Conservation (phyloP, 2,113 vertebrate species). For the Chaetodon trifascialis region DNA sequence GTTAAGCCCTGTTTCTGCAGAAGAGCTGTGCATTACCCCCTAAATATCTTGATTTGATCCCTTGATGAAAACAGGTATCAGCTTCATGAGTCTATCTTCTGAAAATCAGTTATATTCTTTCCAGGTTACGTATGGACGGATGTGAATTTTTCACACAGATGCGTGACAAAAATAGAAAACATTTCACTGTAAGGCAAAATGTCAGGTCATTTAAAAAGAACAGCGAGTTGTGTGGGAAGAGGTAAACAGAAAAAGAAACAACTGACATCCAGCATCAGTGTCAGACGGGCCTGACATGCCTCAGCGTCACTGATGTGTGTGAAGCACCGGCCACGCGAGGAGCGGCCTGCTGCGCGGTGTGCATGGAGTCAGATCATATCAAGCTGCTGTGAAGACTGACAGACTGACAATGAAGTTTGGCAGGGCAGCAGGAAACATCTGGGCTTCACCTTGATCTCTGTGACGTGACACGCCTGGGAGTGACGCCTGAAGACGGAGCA, state of each 20-base stretch:
- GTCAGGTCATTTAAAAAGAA: constrained; percentile 55
- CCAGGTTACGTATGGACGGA: constrained; percentile 6
- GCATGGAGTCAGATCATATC: constrained; percentile 69
- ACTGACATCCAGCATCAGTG: constrained; percentile 70
- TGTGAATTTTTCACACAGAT: constrained; percentile 19
- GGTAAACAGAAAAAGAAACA: constrained; percentile 37
- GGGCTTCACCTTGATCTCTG: constrained; percentile 67
- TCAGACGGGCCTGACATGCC: constrained; percentile 50
- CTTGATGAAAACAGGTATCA: background rate
- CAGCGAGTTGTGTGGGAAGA: constrained; percentile 38
- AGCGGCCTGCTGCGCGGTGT: constrained; percentile 16
- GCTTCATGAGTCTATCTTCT: background rate
- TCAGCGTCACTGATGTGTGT: constrained; percentile 33
- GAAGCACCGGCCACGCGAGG: background rate
- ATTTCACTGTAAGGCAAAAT: constrained; percentile 46
- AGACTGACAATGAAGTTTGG: constrained; percentile 64
- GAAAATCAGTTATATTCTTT: background rate
- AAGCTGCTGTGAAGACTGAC: constrained; percentile 60
- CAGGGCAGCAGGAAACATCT: constrained; percentile 71
- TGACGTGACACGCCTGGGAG: constrained; percentile 67
- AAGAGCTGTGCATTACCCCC: background rate
- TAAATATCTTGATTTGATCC: background rate
- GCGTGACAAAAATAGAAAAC: constrained; percentile 41
- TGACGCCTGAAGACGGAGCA: constrained; percentile 49
- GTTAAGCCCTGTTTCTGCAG: background rate